Percentiles rank a stretch among this genome's conserved stretches.
These are phyloP conservation scores for Oasisia sp. DNA, from an alignment of 2,888 invertebrate genomes.

Conservation along the genomic window DNA sequence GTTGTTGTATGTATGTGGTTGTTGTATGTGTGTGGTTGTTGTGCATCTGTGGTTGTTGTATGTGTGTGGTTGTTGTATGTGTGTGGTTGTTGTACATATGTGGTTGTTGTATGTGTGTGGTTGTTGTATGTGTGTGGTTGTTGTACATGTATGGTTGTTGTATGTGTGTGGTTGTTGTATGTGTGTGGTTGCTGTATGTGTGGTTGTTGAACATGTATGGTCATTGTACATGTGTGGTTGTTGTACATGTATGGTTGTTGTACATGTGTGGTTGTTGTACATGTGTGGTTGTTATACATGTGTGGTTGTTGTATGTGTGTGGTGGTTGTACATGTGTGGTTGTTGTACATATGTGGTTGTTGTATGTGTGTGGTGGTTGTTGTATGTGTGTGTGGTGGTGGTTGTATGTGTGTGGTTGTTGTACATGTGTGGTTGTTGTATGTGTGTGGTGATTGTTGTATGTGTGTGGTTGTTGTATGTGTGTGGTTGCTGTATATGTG, in stretches of 20 bases:
- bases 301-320: not conserved
- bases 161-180: not conserved
- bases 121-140: not conserved
- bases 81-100: not conserved
- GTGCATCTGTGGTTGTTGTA: not conserved
- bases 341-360: conserved; percentile 35
- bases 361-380: not conserved
- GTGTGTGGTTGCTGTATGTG: not conserved
- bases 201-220: not conserved
- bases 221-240: not conserved
- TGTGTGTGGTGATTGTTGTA: not conserved
- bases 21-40: not conserved
- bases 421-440: not conserved
- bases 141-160: not conserved
- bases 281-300: not conserved
- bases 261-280: not conserved
- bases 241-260: not conserved
- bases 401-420: conserved; percentile 14
- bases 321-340: not conserved
- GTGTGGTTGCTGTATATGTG: not conserved
- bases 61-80: not conserved
- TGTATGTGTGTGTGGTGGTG: no score
- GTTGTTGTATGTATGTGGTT: not conserved
- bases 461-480: not conserved
- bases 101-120: conserved; percentile 17